These are phyloP conservation scores for Phengaris alcon DNA, from an alignment of 2,888 invertebrate species.

Conservation along the genomic window DNA sequence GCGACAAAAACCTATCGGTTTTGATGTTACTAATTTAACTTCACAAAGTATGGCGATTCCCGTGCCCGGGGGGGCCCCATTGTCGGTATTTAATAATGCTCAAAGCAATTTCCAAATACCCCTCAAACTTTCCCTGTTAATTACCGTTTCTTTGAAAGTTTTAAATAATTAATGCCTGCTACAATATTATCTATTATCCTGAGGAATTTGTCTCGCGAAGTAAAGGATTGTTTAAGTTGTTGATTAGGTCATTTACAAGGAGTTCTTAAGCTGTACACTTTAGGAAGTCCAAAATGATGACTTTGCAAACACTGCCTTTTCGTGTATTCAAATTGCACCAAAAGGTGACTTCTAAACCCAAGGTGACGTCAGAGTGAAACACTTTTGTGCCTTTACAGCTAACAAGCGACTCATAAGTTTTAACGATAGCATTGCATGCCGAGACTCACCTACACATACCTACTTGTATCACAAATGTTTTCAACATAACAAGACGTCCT, in stretches of 20 bases:
- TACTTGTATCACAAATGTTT: not conserved
- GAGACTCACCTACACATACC: not conserved
- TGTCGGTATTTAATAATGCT: slow-evolving; percentile 18
- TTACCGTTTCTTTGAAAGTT: not conserved
- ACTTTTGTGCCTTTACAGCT: slow-evolving; percentile 12
- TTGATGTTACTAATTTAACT: slow-evolving; percentile 20
- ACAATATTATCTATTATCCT: not conserved
- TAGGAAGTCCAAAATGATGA: not conserved
- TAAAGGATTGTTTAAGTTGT: not conserved
- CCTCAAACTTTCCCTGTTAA: slow-evolving; percentile 9
- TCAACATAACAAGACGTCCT: not conserved
- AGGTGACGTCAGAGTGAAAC: slow-evolving; percentile 9
- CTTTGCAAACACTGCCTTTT: not conserved
- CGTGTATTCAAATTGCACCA: not conserved
- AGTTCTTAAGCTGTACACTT: not conserved
- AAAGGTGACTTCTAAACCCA: too few species aligned
- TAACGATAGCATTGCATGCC: slow-evolving; percentile 38
- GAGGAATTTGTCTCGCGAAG: slow-evolving; percentile 5
- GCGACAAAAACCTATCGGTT: slow-evolving; percentile 21
- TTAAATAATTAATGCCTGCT: slow-evolving; percentile 8
- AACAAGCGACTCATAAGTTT: slow-evolving; percentile 32
- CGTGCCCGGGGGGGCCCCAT: not conserved
- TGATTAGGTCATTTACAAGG: not conserved
- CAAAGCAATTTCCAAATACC: slow-evolving; percentile 3
- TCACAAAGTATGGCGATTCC: slow-evolving; percentile 23